Percentiles rank a stretch among this genome's conserved stretches.
phyloP scores from a whole-genome alignment of 2,113 vertebrate species.

The Calypte anna region DNA sequence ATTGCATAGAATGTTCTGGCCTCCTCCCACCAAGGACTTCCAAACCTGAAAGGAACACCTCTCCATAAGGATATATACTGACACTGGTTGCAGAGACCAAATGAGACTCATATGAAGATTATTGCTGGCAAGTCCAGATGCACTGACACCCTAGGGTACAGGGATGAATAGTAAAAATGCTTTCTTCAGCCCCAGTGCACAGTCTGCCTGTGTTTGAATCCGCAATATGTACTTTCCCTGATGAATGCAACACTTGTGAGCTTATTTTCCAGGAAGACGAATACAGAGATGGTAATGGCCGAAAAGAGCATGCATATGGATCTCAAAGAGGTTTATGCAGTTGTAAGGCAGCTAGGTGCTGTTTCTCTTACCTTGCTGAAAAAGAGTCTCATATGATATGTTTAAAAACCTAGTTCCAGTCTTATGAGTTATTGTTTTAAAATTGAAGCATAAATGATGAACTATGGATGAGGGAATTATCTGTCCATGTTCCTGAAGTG shows the following conservation, averaged over 20 bases:
- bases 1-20: not conserved
- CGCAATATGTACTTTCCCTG: not conserved
- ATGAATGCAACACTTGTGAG: not conserved
- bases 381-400: constrained; percentile 3
- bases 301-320: not conserved
- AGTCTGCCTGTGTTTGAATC: not conserved
- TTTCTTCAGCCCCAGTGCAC: not conserved
- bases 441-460: constrained; percentile 63
- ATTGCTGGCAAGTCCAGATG: not conserved
- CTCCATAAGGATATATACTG: not conserved
- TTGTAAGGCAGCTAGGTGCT: not conserved
- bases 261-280: not conserved
- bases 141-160: not conserved
- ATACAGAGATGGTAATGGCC: not conserved
- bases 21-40: not conserved
- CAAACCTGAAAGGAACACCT: not conserved
- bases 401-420: constrained; percentile 40
- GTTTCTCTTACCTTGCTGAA: not conserved
- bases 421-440: constrained; percentile 65
- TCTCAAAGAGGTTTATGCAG: not conserved
- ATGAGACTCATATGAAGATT: not conserved
- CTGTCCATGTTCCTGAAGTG: constrained; percentile 70
- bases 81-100: not conserved
- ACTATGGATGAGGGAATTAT: constrained; percentile 30
- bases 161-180: not conserved